A percentile compares a stretch with the other conserved stretches of the same genome.
These are phyloP conservation scores for Phalacrocorax carbo DNA, from an alignment of 2,113 vertebrate species.

Conservation along the genomic window DNA sequence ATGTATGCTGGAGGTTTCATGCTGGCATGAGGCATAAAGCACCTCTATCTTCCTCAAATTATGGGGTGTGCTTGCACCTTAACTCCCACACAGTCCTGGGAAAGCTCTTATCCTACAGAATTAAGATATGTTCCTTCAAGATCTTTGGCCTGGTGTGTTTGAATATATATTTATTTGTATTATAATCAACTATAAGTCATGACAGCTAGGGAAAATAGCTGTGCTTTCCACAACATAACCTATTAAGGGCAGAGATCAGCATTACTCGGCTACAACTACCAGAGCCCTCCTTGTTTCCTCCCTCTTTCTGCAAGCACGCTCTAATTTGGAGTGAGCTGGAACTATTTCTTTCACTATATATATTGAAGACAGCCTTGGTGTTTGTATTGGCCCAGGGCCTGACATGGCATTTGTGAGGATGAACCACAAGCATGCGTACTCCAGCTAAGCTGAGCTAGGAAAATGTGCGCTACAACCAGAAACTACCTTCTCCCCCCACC, in stretches of 20 bases:
- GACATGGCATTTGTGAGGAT: background rate
- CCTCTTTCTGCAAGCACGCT: background rate
- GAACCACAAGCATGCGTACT: conserved; percentile 13
- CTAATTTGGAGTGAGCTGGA: background rate
- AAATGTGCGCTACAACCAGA: background rate
- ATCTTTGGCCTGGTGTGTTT: background rate
- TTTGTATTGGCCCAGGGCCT: conserved; percentile 27
- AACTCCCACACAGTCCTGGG: background rate
- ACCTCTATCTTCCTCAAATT: background rate
- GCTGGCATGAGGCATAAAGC: background rate
- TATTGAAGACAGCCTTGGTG: background rate
- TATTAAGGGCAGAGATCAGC: background rate
- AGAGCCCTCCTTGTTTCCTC: background rate
- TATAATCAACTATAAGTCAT: background rate
- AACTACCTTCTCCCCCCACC: background rate
- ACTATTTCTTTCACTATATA: background rate
- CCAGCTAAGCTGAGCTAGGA: background rate
- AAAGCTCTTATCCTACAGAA: background rate
- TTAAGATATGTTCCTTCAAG: background rate
- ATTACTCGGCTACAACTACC: background rate
- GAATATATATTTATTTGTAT: background rate
- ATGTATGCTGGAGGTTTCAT: background rate
- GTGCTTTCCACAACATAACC: background rate
- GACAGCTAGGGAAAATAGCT: background rate
- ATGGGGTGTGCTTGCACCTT: background rate